phyloP scores from a whole-genome alignment of 2,113 vertebrate species.

The Xerus inauris region DNA sequence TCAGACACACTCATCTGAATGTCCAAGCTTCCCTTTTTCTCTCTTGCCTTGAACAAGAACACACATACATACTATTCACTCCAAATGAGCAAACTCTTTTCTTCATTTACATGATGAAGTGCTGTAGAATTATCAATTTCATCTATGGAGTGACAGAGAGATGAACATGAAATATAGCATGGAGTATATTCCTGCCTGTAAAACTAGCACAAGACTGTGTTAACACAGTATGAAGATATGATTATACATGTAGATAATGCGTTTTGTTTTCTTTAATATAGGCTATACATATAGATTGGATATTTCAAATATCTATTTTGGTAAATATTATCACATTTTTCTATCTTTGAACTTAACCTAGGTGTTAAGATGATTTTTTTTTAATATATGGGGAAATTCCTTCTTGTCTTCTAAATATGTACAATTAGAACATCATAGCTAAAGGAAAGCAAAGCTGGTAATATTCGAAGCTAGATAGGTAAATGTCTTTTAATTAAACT shows the following conservation, averaged over 20 bases:
- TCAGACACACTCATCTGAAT: constrained; percentile 30
- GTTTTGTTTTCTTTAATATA: constrained; percentile 29
- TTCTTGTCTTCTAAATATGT: neutral
- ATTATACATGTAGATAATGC: neutral
- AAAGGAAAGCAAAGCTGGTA: neutral
- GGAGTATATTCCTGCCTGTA: neutral
- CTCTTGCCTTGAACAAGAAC: neutral
- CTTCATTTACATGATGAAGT: constrained; percentile 74
- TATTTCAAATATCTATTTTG: neutral
- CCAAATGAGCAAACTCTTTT: constrained; percentile 47
- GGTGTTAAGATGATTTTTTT: neutral
- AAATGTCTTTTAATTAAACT: constrained; percentile 38
- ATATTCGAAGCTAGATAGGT: neutral
- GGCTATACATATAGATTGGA: neutral
- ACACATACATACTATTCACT: neutral
- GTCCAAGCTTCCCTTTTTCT: constrained; percentile 24
- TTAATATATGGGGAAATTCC: neutral
- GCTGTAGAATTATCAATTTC: constrained; percentile 59
- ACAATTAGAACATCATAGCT: neutral
- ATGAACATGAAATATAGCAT: constrained; percentile 60
- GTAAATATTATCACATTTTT: neutral
- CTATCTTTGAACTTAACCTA: neutral
- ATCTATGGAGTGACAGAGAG: constrained; percentile 30
- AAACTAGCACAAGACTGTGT: neutral
- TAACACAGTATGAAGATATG: neutral